Evolutionary conservation across 2,797 vertebrate genomes (phyloP), one percentile per base, ranked within the genome.

Genomic region (Lacerta bilineata): DNA sequence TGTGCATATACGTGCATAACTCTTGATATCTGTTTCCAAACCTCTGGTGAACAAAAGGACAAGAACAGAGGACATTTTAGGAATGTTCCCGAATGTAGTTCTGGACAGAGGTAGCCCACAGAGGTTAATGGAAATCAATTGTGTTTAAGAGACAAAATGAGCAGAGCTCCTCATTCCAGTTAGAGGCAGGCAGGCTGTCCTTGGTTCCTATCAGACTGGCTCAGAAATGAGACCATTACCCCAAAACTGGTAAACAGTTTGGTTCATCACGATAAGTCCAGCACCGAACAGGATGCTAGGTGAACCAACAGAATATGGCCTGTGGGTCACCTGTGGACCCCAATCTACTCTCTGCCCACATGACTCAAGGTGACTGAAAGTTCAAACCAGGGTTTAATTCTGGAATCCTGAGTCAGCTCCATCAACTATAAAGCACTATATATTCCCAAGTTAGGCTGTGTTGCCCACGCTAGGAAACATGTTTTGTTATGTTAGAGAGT

Each of bases 361-460:
- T 18, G 50, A 15, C 29, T 20, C 25, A 41, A 0, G n/a, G 0
- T 17, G 0, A 89, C 4, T 64, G 80, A 84, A 81, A 83, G 75
- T 89, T 80, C 25, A 15, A 86, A n/a, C 11, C 84, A 84, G 80
- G 80, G 69, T 41, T 66, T n/a, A 59, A 59, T 79, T 83, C 25
- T 43, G 13, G 85, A 88, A 83, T 88, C 25, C 85, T 7, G 9
- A 1, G n/a, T 36, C 74, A 86, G 11, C 3, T 85, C 18, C n/a
- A 46, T 46, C 36, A 71, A 46, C 23, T 25, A 80, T 29, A 33
- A 74, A 75, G 68, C 6, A 2, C 6, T 27, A 29, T 13, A 64
- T 9, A 71, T 1, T 80, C 1, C 3, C 8, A 61, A 0, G 3
- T 25, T 27, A 90, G 29, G 3, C 27, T 80, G 55, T 89, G 50